Evolutionary conservation across 2,113 vertebrate genomes (phyloP), one percentile per base, ranked within the genome.

Genomic region (Platichthys stellatus): DNA sequence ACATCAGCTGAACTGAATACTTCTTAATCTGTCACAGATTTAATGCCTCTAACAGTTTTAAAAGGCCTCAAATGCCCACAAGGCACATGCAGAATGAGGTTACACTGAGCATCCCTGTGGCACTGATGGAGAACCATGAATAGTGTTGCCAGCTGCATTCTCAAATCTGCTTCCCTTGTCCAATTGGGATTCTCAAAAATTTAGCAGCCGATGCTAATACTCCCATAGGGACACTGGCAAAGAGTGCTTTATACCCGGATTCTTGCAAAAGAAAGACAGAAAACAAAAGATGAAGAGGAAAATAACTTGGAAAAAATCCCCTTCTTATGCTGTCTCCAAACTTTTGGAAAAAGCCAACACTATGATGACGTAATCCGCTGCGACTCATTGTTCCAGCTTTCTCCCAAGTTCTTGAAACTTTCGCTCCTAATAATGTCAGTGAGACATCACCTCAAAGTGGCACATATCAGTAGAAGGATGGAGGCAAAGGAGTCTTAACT

Each of bases 1-100:
- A 93, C 89, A 94, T 93, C 89, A 93, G 90, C 91, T 90, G 87
- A 92, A 76, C 88, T 83, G 82, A 93, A 92, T 76, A 60, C 84
- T 76, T 87, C 89, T 92, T 87, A 74, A 76, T 81, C 60, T 89
- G 91, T 77, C 78, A 69, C 82, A 54, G 58, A 74, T 82, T 85
- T 84, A 69, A 80, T 74, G 70, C 81, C 75, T 86, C 76, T 81
- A 81, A 84, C 78, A 76, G 82, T 81, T 90, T 85, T 89, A 90
- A 94, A 94, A 43, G 88, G 89, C 93, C 93, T 93, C 90, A 94
- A 68, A 61, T 74, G 81, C 75, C 80, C 81, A 59, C 47, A 80
- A 86, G 66, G 74, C 72, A 63, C 47, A 51, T 43, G 40, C 40
- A 13, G 40, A 43, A 43, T 13, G 40, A 43, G 57, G 60, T 64